Evolutionary conservation across 2,797 vertebrate species (phyloP), one percentile per base, ranked within the genome.

Genomic region (Thripadectes ignobilis): DNA sequence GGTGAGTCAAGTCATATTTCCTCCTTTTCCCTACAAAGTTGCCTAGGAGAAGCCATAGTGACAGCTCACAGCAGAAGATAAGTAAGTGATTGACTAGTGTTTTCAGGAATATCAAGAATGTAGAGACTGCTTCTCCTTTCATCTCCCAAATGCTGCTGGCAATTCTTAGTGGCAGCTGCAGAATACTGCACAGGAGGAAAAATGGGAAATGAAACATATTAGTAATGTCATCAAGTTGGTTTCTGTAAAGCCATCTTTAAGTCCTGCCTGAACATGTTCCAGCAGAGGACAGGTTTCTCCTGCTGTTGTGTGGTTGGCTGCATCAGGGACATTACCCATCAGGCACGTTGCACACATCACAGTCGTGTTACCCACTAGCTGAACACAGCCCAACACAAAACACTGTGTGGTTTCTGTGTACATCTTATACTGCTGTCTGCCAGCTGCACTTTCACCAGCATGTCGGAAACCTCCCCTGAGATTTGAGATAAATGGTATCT

Each of bases 61-160:
- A 58, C 41, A 89, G 23, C 29, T 41, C 52, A 61, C 38, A 77
- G 45, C 18, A 77, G 57, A 88, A 95, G 61, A 88, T 89, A 93
- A 88, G 7, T 12, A 41, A 57, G 5, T 57, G 79, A 67, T 43
- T 34, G 32, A 58, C 6, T 29, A 22, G 18, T 41, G 23, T 74
- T 77, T 85, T 55, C 38, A 77, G 79, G 23, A 74, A 57, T 48
- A 94, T 48, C 18, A 59, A 48, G 57, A 77, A 59, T 48, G n/a
- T 13, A 48, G 61, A 46, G 29, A 29, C 10, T 59, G 26, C 4
- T 74, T 95, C 88, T 85, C 55, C 65, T 86, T 91, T 68, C 52
- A 80, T 77, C 65, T 88, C 19, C 19, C 41, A 59, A 62, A 74
- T 55, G 34, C 68, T 85, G 7, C 61, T 55, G 67, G 3, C 9